phyloP scores from a whole-genome alignment of 2,797 vertebrate genomes.

The Limosa lapponica region DNA sequence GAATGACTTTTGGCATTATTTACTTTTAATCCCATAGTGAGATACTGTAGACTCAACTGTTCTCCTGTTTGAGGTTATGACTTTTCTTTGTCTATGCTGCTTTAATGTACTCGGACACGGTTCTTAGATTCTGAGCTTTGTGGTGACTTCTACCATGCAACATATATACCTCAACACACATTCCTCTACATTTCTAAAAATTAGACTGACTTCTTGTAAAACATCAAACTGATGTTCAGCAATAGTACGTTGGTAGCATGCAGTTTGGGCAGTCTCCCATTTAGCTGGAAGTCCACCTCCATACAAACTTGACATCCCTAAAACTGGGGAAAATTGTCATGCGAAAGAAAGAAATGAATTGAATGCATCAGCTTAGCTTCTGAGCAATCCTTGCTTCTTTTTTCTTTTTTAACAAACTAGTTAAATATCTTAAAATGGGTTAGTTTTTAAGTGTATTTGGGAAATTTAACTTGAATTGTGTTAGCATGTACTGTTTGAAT shows the following conservation, averaged over 20 bases:
- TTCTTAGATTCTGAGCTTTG: neutral
- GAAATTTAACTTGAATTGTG: neutral
- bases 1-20: neutral
- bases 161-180: neutral
- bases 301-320: neutral
- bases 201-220: conserved; percentile 5
- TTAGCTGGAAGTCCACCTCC: neutral
- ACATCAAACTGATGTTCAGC: neutral
- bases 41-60: neutral
- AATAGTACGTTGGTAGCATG: neutral
- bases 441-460: neutral
- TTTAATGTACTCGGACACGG: neutral
- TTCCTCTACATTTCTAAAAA: neutral
- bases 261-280: neutral
- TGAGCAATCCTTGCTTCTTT: neutral
- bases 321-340: neutral
- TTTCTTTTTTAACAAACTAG: neutral
- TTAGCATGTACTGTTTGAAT: neutral
- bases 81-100: neutral
- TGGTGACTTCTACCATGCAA: neutral
- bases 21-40: neutral
- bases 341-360: neutral
- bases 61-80: neutral
- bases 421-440: neutral
- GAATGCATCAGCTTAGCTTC: neutral